phyloP scores from a whole-genome alignment of 1,140 invertebrate genomes.

The Drosophila serrata region DNA sequence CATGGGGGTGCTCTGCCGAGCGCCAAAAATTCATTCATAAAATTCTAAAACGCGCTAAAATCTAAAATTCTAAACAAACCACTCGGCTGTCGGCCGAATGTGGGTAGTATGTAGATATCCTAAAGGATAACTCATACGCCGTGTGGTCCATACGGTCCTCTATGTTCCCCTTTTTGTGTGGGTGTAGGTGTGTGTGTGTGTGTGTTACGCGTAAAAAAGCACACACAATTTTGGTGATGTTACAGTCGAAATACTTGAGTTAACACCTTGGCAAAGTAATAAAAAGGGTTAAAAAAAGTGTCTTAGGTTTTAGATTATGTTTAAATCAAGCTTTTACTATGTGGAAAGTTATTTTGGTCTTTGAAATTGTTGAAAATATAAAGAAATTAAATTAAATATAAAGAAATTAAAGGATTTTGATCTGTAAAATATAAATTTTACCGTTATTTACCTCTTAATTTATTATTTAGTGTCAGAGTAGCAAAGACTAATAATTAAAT shows the following conservation, averaged over 20 bases:
- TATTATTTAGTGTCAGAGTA: not conserved
- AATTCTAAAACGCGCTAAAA: constrained; percentile 84
- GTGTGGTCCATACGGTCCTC: not conserved
- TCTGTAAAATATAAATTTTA: not conserved
- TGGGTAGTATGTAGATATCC: constrained; percentile 15
- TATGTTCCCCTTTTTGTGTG: constrained; percentile 13
- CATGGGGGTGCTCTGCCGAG: constrained; percentile 24
- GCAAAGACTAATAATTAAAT: not conserved
- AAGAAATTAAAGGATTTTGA: not conserved
- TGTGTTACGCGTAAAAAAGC: constrained; percentile 52
- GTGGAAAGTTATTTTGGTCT: not conserved
- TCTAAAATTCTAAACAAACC: constrained; percentile 83
- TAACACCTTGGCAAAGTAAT: not conserved
- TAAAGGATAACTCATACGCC: constrained; percentile 22
- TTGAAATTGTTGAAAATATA: not conserved
- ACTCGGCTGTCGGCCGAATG: constrained; percentile 36
- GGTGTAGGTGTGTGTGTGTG: constrained; percentile 12
- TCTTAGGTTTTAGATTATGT: not conserved
- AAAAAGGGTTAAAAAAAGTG: fast-evolving
- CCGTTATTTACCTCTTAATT: not conserved
- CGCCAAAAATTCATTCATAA: constrained; percentile 83
- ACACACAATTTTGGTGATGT: constrained; percentile 20
- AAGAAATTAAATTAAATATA: not conserved
- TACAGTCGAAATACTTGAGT: not conserved
- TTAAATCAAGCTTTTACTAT: not conserved